Evolutionary conservation across 1,140 invertebrate species (phyloP).

Genomic region (Pogonomyrmex barbatus): DNA sequence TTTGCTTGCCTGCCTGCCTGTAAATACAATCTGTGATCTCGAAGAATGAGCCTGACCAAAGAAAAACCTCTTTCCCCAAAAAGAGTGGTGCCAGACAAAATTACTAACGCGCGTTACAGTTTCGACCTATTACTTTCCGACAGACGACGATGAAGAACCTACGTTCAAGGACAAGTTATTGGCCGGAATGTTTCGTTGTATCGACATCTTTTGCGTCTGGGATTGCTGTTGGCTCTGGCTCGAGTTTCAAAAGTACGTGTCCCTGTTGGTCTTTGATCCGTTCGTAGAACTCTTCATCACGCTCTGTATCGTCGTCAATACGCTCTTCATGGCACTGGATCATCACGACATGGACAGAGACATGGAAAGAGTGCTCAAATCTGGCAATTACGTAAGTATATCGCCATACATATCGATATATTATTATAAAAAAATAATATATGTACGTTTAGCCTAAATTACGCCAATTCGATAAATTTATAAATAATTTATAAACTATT

Average conservation of each 20-base stretch:
- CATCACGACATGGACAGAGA: constrained; percentile 97
- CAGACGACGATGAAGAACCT: constrained; percentile 96
- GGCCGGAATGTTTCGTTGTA: constrained; percentile 91
- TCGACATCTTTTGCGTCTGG: constrained; percentile 98
- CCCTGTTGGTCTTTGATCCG: constrained; percentile 97
- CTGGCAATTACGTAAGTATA: constrained; percentile 96
- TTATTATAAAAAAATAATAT: background rate
- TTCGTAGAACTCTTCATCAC: constrained; percentile 99
- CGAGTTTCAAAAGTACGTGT: constrained; percentile 95
- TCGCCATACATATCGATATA: background rate
- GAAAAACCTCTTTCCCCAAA: constrained; percentile 87
- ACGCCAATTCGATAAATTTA: background rate
- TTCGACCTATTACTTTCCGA: constrained; percentile 97
- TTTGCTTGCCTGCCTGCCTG: constrained; percentile 34
- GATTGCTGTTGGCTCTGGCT: constrained; percentile 97
- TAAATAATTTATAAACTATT: background rate
- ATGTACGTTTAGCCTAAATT: background rate
- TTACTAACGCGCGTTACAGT: constrained; percentile 92
- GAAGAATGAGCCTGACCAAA: constrained; percentile 70
- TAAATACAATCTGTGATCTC: constrained; percentile 72
- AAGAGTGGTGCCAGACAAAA: constrained; percentile 88
- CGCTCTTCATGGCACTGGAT: constrained; percentile 98
- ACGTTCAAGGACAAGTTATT: constrained; percentile 94
- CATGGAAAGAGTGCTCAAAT: constrained; percentile 94
- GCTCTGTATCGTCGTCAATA: constrained; percentile 98